These are phyloP conservation scores for Aplocera efformata DNA, from an alignment of 2,888 invertebrate genomes.

Conservation along the genomic window DNA sequence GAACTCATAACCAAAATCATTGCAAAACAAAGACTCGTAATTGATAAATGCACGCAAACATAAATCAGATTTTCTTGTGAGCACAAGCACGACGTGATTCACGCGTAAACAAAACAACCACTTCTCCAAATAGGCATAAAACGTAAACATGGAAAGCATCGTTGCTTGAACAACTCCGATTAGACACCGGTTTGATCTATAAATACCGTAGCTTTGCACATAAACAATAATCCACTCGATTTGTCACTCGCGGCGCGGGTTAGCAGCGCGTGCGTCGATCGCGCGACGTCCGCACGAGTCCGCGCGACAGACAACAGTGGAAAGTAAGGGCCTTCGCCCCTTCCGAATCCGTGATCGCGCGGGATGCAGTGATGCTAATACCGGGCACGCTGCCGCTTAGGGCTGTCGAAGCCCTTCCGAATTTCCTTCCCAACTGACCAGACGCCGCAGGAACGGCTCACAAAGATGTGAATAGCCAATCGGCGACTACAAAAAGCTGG, in stretches of 20 bases:
- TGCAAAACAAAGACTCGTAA: conserved; percentile 24
- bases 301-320: conserved; percentile 65
- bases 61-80: conserved; percentile 40
- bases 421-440: too few relatives aligned
- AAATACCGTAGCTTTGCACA: conserved; percentile 59
- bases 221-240: conserved; percentile 64
- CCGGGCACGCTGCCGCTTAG: conserved; percentile 30
- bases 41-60: conserved; percentile 31
- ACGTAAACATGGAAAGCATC: conserved; percentile 59
- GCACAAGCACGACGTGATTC: conserved; percentile 61
- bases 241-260: conserved; percentile 50
- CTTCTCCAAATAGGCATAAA: conserved; percentile 53
- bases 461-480: too few relatives aligned
- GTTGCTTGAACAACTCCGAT: conserved; percentile 54
- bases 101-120: conserved; percentile 65
- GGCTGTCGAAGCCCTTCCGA: conserved; percentile 35
- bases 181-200: conserved; percentile 43
- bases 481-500: too few relatives aligned
- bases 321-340: conserved; percentile 71
- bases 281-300: conserved; percentile 68
- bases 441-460: too few relatives aligned
- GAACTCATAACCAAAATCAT: conserved; percentile 15
- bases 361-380: conserved; percentile 74
- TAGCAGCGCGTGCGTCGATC: conserved; percentile 51
- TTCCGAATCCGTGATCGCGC: conserved; percentile 74